Conservation (phyloP, 2,888 invertebrate species). For the Eremobia ochroleuca region DNA sequence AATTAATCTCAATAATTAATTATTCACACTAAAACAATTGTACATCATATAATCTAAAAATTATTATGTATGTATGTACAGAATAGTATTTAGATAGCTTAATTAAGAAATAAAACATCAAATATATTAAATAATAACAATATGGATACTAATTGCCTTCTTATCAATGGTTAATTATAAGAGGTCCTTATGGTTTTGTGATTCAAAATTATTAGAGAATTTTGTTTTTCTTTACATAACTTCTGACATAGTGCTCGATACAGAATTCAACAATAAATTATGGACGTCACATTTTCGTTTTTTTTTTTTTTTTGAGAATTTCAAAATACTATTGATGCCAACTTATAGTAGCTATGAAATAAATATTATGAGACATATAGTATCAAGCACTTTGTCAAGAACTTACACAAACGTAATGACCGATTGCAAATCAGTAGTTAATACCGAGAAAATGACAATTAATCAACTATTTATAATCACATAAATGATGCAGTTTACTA, state of each 20-base stretch:
- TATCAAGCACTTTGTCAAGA: slow-evolving; percentile 80
- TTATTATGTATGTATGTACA: slow-evolving; percentile 89
- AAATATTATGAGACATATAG: slow-evolving; percentile 66
- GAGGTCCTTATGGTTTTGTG: slow-evolving; percentile 91
- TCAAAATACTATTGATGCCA: slow-evolving; percentile 60
- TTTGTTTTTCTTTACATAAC: slow-evolving; percentile 62
- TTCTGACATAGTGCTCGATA: slow-evolving; percentile 79
- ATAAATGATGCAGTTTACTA: slow-evolving; percentile 88
- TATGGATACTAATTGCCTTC: slow-evolving; percentile 91
- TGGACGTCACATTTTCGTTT: slow-evolving; percentile 68
- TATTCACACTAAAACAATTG: slow-evolving; percentile 91
- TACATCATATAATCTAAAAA: slow-evolving; percentile 89
- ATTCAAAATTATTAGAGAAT: slow-evolving; percentile 82
- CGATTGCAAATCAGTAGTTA: slow-evolving; percentile 76
- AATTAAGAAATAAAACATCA: slow-evolving; percentile 90
- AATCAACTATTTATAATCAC: slow-evolving; percentile 87
- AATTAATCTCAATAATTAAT: slow-evolving; percentile 87
- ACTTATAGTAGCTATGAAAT: slow-evolving; percentile 67
- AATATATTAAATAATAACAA: slow-evolving; percentile 91
- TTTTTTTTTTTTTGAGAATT: slow-evolving; percentile 49
- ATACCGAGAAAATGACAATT: slow-evolving; percentile 76
- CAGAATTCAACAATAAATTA: slow-evolving; percentile 66
- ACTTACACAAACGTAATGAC: slow-evolving; percentile 71
- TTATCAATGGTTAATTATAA: slow-evolving; percentile 91
- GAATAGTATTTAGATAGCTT: slow-evolving; percentile 89